Conservation (phyloP, 92 coral and sea anemone species). For the Paramuricea clavata region DNA sequence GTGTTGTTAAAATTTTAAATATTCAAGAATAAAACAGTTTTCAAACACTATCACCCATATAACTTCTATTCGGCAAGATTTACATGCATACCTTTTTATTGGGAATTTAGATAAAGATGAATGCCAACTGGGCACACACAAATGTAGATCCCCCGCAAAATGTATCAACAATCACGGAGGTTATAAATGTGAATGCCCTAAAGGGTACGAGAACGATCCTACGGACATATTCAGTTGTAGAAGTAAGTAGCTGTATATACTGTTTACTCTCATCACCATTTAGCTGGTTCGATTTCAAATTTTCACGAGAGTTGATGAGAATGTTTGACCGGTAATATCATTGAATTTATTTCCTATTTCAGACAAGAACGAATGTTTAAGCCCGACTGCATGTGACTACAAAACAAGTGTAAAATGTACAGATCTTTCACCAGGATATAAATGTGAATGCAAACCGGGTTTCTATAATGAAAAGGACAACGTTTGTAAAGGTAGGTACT, state of each 20-base stretch:
- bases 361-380: conserved; percentile 22
- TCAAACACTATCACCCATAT: background rate
- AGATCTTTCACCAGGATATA: conserved; percentile 18
- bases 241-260: conserved; percentile 20
- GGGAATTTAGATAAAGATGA: conserved; percentile 10
- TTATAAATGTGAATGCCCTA: conserved; percentile 14
- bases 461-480: conserved; percentile 17
- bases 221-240: background rate
- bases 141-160: background rate
- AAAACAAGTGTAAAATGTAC: conserved; percentile 24
- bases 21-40: conserved; percentile 25
- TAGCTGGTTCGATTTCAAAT: no score
- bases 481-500: conserved; percentile 11
- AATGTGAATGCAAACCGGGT: conserved; percentile 39
- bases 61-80: background rate
- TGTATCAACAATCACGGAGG: background rate
- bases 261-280: no score
- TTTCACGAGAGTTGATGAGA: no score
- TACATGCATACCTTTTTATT: background rate
- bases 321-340: no score
- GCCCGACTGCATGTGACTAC: background rate
- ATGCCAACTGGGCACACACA: background rate
- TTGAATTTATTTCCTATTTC: background rate
- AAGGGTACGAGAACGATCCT: background rate
- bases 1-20: conserved; percentile 2